phyloP scores from a whole-genome alignment of 2,797 vertebrate species.

The Lateolabrax maculatus region DNA sequence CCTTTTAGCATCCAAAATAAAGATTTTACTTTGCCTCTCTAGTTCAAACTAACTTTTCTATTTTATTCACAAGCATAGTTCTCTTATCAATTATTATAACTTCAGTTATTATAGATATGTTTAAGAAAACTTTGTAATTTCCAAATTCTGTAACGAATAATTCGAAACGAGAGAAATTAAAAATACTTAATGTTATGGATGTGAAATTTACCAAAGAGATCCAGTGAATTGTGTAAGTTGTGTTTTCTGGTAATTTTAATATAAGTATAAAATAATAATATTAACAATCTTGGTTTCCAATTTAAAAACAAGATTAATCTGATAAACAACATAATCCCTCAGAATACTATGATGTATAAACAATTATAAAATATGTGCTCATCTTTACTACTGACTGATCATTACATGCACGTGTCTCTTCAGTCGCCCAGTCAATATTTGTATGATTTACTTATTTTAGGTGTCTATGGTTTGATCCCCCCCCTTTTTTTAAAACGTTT shows the following conservation, averaged over 20 bases:
- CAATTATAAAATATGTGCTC: background rate
- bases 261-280: too few species aligned
- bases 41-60: conserved; percentile 8
- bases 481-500: too few species aligned
- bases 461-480: too few species aligned
- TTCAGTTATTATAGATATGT: background rate
- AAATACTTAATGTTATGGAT: too few species aligned
- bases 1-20: conserved; percentile 13
- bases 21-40: background rate
- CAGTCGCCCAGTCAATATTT: too few species aligned
- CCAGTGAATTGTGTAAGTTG: background rate
- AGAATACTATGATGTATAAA: background rate
- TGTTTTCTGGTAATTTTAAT: background rate
- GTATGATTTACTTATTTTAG: too few species aligned
- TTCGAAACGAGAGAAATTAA: too few species aligned
- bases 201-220: background rate
- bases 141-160: background rate
- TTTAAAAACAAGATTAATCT: background rate
- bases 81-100: too few species aligned
- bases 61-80: too few species aligned
- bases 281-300: background rate
- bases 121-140: background rate
- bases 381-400: background rate
- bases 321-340: background rate
- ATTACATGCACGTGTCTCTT: too few species aligned